Evolutionary conservation across 2,113 vertebrate species (phyloP), one percentile per base, ranked within the genome.

Genomic region (Egretta garzetta): DNA sequence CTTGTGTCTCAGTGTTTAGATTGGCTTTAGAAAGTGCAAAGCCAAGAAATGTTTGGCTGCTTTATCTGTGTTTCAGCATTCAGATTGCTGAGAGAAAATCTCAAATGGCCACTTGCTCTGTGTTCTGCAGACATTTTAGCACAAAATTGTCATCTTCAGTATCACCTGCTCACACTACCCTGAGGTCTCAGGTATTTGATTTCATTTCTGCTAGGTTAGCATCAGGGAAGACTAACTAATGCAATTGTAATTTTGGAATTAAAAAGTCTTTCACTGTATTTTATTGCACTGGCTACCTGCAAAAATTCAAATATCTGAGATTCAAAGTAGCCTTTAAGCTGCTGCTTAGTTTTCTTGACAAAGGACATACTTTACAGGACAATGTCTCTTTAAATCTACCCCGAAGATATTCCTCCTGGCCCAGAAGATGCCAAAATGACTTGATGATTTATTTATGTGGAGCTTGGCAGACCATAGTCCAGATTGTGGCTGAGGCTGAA

Each of bases 401-500:
- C 89, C 0, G 23, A 97, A 97, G 93, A 94, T 98, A 97, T 97
- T 97, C 97, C 98, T 98, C 84, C 96, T 96, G 97, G 98, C 90
- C 96, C 96, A 96, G 93, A 98, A 96, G 96, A 98, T 98, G 98
- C 98, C 97, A 98, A 97, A 98, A 98, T 97, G 98, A 98, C 98
- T 98, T 85, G 93, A 97, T 98, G 98, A 98, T 98, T 98, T 98
- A 98, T 98, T 97, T 98, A 97, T 96, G 96, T 93, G 88, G 96
- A 96, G 94, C 95, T 98, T 98, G 98, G 98, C 98, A 98, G 98
- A 96, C 97, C 95, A 93, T 96, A 96, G 96, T 97, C 98, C 98
- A 98, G 98, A 98, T 95, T 98, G 98, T 98, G 98, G 96, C 96
- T 98, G 97, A 97, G 97, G 86, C 95, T 97, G 97, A 98, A 97